phyloP scores from a whole-genome alignment of 53 echinoderm and acorn worm genomes.

The Antedon mediterranea region DNA sequence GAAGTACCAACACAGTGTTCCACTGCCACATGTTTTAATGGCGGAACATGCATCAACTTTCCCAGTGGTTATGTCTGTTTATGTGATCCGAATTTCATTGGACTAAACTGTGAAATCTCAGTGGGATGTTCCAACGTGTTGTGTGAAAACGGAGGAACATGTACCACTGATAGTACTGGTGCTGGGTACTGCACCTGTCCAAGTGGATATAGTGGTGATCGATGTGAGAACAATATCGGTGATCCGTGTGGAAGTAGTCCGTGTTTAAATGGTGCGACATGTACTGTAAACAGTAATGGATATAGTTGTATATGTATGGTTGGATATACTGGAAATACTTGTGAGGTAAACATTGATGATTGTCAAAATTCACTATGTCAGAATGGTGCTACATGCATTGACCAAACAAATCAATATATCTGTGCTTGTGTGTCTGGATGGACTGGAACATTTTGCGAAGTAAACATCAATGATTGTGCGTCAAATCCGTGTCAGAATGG shows the following conservation, averaged over 20 bases:
- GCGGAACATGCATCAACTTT: slow-evolving; percentile 13
- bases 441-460: not conserved
- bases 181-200: not conserved
- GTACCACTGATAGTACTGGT: no score
- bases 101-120: slow-evolving; percentile 8
- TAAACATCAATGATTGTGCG: not conserved
- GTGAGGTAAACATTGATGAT: not conserved
- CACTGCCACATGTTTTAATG: slow-evolving; percentile 12
- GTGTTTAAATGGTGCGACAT: slow-evolving; percentile 10
- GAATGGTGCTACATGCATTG: not conserved
- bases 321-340: not conserved
- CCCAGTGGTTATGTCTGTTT: slow-evolving; percentile 8
- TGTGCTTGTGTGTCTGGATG: not conserved
- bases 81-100: slow-evolving; percentile 9
- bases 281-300: slow-evolving; percentile 12
- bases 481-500: slow-evolving; percentile 8
- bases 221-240: not conserved
- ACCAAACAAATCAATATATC: not conserved
- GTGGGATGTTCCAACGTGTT: no score
- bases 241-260: slow-evolving; percentile 7
- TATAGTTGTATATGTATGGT: not conserved
- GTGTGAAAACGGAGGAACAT: not conserved
- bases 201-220: not conserved
- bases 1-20: not conserved
- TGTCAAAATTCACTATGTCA: not conserved